Evolutionary conservation across 2,888 invertebrate genomes (phyloP).

Genomic region (Ypsolopha sequella): DNA sequence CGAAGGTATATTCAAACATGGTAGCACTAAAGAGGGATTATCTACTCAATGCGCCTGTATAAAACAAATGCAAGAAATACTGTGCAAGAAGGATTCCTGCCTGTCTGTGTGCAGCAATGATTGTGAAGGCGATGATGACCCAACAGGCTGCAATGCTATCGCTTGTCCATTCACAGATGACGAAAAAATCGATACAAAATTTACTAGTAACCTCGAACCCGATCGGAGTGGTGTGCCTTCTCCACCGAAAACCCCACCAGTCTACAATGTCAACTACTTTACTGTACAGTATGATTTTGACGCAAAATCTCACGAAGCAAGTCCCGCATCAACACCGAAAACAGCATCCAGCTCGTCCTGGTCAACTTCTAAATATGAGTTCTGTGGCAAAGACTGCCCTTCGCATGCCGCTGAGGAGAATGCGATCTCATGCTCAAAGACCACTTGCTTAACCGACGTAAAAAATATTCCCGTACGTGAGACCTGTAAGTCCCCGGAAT

Average conservation of each 20-base stretch:
- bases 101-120: too few species aligned
- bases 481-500: not conserved
- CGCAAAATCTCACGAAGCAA: slow-evolving; percentile 2
- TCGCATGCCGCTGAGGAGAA: not conserved
- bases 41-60: slow-evolving; percentile 57
- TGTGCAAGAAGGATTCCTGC: slow-evolving; percentile 9
- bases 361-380: not conserved
- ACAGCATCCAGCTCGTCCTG: slow-evolving; percentile 12
- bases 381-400: not conserved
- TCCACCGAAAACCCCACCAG: slow-evolving; percentile 9
- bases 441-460: slow-evolving; percentile 10
- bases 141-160: not conserved
- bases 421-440: slow-evolving; percentile 6
- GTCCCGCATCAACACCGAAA: too few species aligned
- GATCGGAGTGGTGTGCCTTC: not conserved
- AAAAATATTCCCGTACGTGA: slow-evolving; percentile 19
- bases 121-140: not conserved
- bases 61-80: slow-evolving; percentile 39
- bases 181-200: too few species aligned
- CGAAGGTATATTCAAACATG: slow-evolving; percentile 37
- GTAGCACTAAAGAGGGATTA: slow-evolving; percentile 31
- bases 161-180: too few species aligned
- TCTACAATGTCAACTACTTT: slow-evolving; percentile 51
- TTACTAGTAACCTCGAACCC: too few species aligned
- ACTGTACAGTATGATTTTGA: slow-evolving; percentile 47